Base-by-base conservation (phyloP, 2,888 invertebrate species). In the Plagodis dolabraria region DNA sequence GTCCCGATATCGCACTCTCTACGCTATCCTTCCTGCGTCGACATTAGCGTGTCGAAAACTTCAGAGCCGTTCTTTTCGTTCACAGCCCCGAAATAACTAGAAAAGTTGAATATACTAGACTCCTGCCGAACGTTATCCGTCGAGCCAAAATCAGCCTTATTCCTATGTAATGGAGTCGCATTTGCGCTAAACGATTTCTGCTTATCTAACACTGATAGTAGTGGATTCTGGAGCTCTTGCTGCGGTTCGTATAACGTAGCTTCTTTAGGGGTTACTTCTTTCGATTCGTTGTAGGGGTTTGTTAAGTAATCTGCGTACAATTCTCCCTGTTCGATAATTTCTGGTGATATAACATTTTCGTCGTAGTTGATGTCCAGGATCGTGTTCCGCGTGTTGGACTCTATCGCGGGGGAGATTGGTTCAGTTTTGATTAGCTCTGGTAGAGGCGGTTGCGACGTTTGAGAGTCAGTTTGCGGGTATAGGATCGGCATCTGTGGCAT, bases 11-110 rank as follows among this genome's bases (percentile, higher is more conserved):
- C 86, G 0, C 72, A 66, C 0, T 89, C 86, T 9, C 40, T 56
- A 53, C 57, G 86, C 90, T 90, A 91, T 83, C 91, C 91, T 12
- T 92, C 92, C 9, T 86, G 86, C 0, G 86, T 77, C 2, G 88
- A 80, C 81, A 89, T 80, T 9, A 92, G 64, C 0, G 83, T 82
- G 44, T 93, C 91, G 67, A 94, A 96, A 5, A 95, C 93, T 71
- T 96, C 95, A 7, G 60, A 56, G 0, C 95, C 94, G 0, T 95
- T 95, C 6, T 94, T 94, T 63, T 91, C 92, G 45, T 92, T 91
- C 46, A 93, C 92, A 5, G 88, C 87, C 0, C 93, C 90, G 73
- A 96, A 96, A 77, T 95, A 96, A 75, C 94, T 95, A 0, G 95
- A 92, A 69, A 95, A 95, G 68, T 94, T 94, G 71, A 95, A 95